A percentile compares a stretch with the other conserved stretches of the same genome.
phyloP scores from a whole-genome alignment of 2,888 invertebrate genomes.

The Drosophila sordidapex region DNA sequence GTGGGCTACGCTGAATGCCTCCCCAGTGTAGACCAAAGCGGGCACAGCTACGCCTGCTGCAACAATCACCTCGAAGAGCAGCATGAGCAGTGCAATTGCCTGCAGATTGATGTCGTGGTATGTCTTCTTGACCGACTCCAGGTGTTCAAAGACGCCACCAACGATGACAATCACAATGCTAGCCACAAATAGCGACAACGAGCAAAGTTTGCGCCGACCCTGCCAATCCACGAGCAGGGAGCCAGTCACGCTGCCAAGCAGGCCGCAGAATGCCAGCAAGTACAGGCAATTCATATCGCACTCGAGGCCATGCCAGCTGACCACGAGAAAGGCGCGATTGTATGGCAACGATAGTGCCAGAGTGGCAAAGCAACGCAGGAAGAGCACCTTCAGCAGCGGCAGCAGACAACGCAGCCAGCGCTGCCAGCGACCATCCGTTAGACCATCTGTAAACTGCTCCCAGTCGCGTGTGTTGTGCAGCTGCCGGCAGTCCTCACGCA shows the following conservation, averaged over 20 bases:
- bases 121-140: slow-evolving; percentile 65
- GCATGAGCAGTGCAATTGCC: slow-evolving; percentile 72
- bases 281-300: slow-evolving; percentile 79
- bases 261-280: slow-evolving; percentile 74
- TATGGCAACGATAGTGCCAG: slow-evolving; percentile 79
- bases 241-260: slow-evolving; percentile 78
- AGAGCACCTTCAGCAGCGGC: slow-evolving; percentile 73
- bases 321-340: slow-evolving; percentile 77
- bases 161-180: slow-evolving; percentile 78
- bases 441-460: slow-evolving; percentile 58
- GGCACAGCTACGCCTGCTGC: slow-evolving; percentile 78
- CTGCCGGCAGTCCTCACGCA: slow-evolving; percentile 75
- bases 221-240: slow-evolving; percentile 76
- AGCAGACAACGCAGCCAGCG: slow-evolving; percentile 38
- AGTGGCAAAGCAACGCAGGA: slow-evolving; percentile 74
- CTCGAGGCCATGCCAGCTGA: slow-evolving; percentile 75
- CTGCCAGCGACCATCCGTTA: slow-evolving; percentile 45
- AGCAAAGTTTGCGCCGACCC: slow-evolving; percentile 76
- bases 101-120: slow-evolving; percentile 67
- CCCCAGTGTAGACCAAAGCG: slow-evolving; percentile 79
- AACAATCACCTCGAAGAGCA: slow-evolving; percentile 78
- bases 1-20: slow-evolving; percentile 78
- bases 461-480: slow-evolving; percentile 70
- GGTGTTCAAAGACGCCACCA: slow-evolving; percentile 78
- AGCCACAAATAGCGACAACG: slow-evolving; percentile 72